Percentiles rank a stretch among this genome's conserved stretches.
phyloP scores from a whole-genome alignment of 2,888 invertebrate genomes.

The Heteropelma amictum region DNA sequence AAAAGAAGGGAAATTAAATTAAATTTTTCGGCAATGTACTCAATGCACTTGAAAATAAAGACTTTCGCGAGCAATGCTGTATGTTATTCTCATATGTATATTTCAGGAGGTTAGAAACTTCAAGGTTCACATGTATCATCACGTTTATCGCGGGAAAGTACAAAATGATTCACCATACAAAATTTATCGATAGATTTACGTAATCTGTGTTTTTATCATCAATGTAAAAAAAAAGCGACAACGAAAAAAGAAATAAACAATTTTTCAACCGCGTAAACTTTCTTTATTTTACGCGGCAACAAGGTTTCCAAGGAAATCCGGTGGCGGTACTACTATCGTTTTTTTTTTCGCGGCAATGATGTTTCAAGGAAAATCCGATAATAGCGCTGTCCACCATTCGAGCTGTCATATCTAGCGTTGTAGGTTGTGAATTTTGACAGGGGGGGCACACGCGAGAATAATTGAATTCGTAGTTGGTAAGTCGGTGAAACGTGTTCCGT shows the following conservation, averaged over 20 bases:
- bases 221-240: not conserved
- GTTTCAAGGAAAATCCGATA: too few relatives aligned
- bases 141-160: not conserved
- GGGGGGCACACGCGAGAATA: too few relatives aligned
- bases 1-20: too few relatives aligned
- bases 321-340: too few relatives aligned
- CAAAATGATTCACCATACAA: not conserved
- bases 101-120: not conserved
- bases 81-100: not conserved
- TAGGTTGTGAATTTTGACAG: too few relatives aligned
- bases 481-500: too few relatives aligned
- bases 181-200: not conserved
- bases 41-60: not conserved
- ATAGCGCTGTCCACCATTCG: too few relatives aligned
- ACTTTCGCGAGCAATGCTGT: too few relatives aligned
- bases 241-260: not conserved
- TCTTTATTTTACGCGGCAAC: not conserved
- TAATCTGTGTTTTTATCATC: not conserved
- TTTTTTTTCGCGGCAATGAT: too few relatives aligned
- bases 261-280: not conserved
- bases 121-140: not conserved
- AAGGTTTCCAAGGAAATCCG: not conserved
- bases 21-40: not conserved
- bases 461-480: too few relatives aligned
- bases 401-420: too few relatives aligned